Evolutionary conservation across 2,888 invertebrate species (phyloP), one percentile per base, ranked within the genome.

Genomic region (Zygaena filipendulae): DNA sequence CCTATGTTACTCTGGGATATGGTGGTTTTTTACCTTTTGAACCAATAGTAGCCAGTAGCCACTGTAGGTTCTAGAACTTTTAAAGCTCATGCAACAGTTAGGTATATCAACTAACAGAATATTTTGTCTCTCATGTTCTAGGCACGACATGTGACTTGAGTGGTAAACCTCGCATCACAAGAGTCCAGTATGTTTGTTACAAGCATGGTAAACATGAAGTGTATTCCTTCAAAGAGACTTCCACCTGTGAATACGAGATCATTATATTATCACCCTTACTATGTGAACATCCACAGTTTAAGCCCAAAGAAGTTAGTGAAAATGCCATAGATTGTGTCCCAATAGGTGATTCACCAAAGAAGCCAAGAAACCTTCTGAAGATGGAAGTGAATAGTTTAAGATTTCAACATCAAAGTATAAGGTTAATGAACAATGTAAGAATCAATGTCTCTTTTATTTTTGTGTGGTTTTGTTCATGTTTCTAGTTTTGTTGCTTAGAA

Each of bases 191-290:
- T 52, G 91, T 96, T 0, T 97, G 97, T 70, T 92, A 90, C 52
- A 83, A 85, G 3, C 90, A 92, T 45, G 92, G 94, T 2, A 91
- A 92, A 49, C 93, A 95, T 45, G 96, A 97, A 56, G 87, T 97
- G 2, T 94, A 92, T 57, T 92, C 93, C 0, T 84, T 97, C 36
- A 96, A 96, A 54, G 97, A 97, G 66, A 91, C 88, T 0, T 90
- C 94, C 0, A 95, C 93, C 0, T 98, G 98, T 56, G 92, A 95
- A 61, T 98, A 98, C 59, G 97, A 97, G 68, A 88, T 84, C 4
- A 86, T 97, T 8, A 90, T 98, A 8, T 77, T 97, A 11, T 93
- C 97, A 0, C 89, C 92, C 0, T 67, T 89, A 6, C 79, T 99
- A 1, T 99, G 99, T 54, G 80, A 82, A 18, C 97, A 97, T 79